Base-by-base conservation (phyloP, 2,797 vertebrate genomes). In the Cetoscarus ocellatus region DNA sequence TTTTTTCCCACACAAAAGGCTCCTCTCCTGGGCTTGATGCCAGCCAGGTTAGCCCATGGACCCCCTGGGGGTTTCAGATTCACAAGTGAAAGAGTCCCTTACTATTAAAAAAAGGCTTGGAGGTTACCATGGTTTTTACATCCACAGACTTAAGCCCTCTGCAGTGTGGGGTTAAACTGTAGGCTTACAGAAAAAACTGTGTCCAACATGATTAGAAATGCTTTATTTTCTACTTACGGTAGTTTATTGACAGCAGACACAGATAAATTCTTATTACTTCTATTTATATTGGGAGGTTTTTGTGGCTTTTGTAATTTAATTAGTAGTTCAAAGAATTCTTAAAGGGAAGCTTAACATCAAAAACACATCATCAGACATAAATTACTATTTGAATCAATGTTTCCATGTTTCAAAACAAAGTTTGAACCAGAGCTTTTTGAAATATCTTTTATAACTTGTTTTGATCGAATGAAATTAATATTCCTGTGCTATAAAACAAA, bases 31-130 rank as follows among this genome's bases (percentile, higher is more conserved):
- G 90, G 89, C 86, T 82, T 55, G 45, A 79, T 40, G 83, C 91
- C 92, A 90, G 81, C 75, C 92, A 86, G 90, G 91, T 93, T 91
- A 88, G 71, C 75, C 77, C 47, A 67, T 59, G 19, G 71, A 73
- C 86, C 83, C 89, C 84, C 87, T 79, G 80, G 75, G 80, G 85
- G 57, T 78, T 77, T 86, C 38, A 67, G 74, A 88, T 85, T 84
- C 78, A 80, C 72, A 82, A 79, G 61, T 75, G 75, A 85, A 73
- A 73, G 47, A 85, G 80, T 64, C 70, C 34, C 58, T 13, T 8
- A 39, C 57, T 72, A 49, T 44, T 58, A 6, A 8, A 34, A 8
- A 34, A 14, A 50, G 55, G 43, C 43, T 64, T 73, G 17, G 2
- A 0, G 18, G 61, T 83, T 71, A 56, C 84, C 52, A 68, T 69